A percentile compares a stretch with the other conserved stretches of the same genome.
Evolutionary conservation across 1,140 invertebrate genomes (phyloP).

Genomic region (Platorchestia sp.): DNA sequence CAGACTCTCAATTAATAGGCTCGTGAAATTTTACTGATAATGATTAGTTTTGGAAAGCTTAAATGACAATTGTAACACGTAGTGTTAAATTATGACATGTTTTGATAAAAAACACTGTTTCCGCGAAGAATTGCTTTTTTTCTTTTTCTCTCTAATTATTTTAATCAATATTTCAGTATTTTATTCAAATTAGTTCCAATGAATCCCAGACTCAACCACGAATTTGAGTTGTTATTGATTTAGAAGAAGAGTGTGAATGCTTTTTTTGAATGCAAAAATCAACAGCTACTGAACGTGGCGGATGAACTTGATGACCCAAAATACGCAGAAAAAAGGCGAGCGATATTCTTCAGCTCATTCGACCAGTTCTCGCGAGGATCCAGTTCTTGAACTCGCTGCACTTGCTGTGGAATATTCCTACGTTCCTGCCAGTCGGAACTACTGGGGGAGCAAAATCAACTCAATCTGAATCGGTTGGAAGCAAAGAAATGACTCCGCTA

Average conservation of each 20-base stretch:
- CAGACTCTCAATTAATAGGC: too few relatives aligned
- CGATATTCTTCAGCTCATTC: background rate
- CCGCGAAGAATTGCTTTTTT: too few relatives aligned
- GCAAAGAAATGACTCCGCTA: too few relatives aligned
- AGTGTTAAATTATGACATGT: too few relatives aligned
- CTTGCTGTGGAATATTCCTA: background rate
- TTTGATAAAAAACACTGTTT: too few relatives aligned
- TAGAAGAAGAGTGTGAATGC: background rate
- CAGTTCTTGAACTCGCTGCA: background rate
- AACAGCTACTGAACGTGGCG: background rate
- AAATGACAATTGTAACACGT: too few relatives aligned
- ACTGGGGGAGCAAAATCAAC: background rate
- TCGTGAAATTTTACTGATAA: too few relatives aligned
- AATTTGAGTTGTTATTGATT: background rate
- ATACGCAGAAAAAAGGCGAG: background rate
- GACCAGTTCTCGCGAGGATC: background rate
- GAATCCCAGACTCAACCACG: background rate
- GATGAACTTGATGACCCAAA: background rate
- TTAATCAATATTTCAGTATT: background rate
- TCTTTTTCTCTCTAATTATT: background rate
- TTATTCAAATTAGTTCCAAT: background rate
- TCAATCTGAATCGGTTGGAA: too few relatives aligned
- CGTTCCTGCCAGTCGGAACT: background rate
- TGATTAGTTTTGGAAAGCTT: too few relatives aligned
- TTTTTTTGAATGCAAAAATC: too few relatives aligned